Conservation (phyloP, 2,797 vertebrate species). For the Chanos chanos region DNA sequence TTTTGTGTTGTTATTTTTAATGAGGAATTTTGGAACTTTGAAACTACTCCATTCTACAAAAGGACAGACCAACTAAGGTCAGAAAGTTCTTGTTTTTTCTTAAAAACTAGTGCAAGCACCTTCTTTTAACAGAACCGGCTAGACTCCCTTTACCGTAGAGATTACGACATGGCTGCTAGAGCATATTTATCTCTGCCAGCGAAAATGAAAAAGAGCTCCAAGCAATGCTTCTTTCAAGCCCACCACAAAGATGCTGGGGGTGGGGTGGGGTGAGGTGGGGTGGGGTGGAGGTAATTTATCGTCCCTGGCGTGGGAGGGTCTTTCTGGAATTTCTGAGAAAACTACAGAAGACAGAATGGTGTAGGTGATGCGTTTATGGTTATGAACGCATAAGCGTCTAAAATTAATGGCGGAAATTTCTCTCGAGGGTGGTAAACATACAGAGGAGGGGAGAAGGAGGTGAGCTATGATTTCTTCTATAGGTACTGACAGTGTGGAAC, state of each 20-base stretch:
- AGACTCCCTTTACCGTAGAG: too few relatives aligned
- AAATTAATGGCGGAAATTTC: constrained; percentile 26
- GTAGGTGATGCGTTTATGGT: constrained; percentile 25
- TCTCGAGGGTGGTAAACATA: constrained; percentile 2
- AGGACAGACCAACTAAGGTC: background rate
- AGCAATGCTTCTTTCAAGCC: constrained; percentile 15
- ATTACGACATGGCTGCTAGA: constrained; percentile 15
- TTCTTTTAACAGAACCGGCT: too few relatives aligned
- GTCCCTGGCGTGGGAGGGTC: constrained; percentile 2
- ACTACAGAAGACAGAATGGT: constrained; percentile 3
- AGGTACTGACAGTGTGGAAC: constrained; percentile 20
- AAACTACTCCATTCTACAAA: too few relatives aligned
- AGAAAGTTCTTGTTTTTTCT: too few relatives aligned
- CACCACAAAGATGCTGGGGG: constrained; percentile 5
- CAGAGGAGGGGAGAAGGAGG: background rate
- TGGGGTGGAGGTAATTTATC: constrained; percentile 26
- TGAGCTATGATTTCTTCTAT: constrained; percentile 32
- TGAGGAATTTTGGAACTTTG: too few relatives aligned
- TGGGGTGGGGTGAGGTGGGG: too few relatives aligned
- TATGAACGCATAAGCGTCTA: constrained; percentile 28
- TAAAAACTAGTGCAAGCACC: too few relatives aligned
- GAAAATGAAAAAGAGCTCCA: constrained; percentile 8
- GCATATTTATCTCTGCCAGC: constrained; percentile 17
- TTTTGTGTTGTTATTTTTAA: too few relatives aligned
- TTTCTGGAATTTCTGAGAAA: constrained; percentile 18